Base-by-base conservation (phyloP, 2,888 invertebrate species). In the Alitta virens region DNA sequence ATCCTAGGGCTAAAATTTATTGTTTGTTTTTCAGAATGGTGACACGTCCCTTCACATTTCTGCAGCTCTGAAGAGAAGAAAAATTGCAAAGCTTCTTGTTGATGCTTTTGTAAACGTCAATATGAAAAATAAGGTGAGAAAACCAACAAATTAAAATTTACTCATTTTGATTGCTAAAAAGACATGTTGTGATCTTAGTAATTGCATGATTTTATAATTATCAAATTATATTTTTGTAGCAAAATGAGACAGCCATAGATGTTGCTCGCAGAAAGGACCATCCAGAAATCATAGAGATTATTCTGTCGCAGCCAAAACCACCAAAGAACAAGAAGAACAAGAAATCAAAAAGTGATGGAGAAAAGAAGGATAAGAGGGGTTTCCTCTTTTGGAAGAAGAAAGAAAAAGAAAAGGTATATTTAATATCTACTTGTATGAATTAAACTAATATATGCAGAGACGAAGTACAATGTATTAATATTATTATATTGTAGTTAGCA, bases 11-110 rank as follows among this genome's bases (percentile, higher is more conserved):
- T 33, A 33, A 33, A 33, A n/a, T n/a, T 33, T 52, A 24, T n/a
- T 25, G 12, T 27, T 52, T 61, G 12, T 12, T 57, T 64, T 63
- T 68, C 71, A 80, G 86, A 97, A 97, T 83, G 94, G 94, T 0
- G 96, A 97, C 83, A 94, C 94, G 0, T 90, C 94, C 0, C 84
- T 97, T 16, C 96, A 97, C 82, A 94, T 97, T 73, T 90, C 94
- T 0, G 90, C 94, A 9, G 95, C 95, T 1, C 92, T 96, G 91
- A 94, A 94, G 5, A 86, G 94, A 24, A 84, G 94, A 59, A 96
- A 96, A 83, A 85, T 97, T 64, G 93, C 94, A 12, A 86, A 92
- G 74, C 92, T 97, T 69, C 85, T 97, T 23, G 85, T 95, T 33
- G 93, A 95, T 79, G 91, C 93, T 0, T 90, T 90, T 60, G 91